These are phyloP conservation scores for Aphaenogaster ashmeadi DNA, from an alignment of 1,140 invertebrate genomes.

Conservation along the genomic window DNA sequence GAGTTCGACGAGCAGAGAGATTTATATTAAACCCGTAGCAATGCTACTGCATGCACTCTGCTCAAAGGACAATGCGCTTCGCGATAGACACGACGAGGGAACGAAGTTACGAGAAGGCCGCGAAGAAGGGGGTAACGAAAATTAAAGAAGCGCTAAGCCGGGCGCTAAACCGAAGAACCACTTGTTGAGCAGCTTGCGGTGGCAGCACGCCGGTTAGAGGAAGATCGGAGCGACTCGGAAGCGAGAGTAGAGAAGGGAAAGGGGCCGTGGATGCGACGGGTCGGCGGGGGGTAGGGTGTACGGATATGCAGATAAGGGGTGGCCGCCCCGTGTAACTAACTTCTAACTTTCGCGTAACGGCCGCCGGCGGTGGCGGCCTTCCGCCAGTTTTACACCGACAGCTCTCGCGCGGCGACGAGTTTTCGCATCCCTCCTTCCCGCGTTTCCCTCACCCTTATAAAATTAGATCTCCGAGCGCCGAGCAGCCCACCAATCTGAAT, in stretches of 20 bases:
- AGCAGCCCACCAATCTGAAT: constrained; percentile 13
- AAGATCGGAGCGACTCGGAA: constrained; percentile 72
- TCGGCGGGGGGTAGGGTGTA: constrained; percentile 68
- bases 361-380: constrained; percentile 46
- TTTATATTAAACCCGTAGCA: background rate
- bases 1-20: background rate
- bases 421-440: constrained; percentile 13
- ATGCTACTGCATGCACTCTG: background rate
- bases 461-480: constrained; percentile 70
- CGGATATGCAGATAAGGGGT: constrained; percentile 86
- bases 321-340: constrained; percentile 85
- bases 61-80: background rate
- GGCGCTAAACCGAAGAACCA: constrained; percentile 87
- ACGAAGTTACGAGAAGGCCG: background rate
- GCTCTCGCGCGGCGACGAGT: constrained; percentile 53
- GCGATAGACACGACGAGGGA: background rate
- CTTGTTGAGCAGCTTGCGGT: constrained; percentile 85
- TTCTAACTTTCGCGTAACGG: constrained; percentile 83
- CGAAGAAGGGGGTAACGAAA: constrained; percentile 77
- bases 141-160: constrained; percentile 87
- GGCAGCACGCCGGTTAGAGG: constrained; percentile 78
- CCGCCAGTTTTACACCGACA: constrained; percentile 54
- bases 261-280: constrained; percentile 49
- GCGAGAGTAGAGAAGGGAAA: constrained; percentile 65
- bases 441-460: constrained; percentile 16